Evolutionary conservation across 2,888 invertebrate genomes (phyloP), one percentile per base, ranked within the genome.

Genomic region (Tineola bisselliella): DNA sequence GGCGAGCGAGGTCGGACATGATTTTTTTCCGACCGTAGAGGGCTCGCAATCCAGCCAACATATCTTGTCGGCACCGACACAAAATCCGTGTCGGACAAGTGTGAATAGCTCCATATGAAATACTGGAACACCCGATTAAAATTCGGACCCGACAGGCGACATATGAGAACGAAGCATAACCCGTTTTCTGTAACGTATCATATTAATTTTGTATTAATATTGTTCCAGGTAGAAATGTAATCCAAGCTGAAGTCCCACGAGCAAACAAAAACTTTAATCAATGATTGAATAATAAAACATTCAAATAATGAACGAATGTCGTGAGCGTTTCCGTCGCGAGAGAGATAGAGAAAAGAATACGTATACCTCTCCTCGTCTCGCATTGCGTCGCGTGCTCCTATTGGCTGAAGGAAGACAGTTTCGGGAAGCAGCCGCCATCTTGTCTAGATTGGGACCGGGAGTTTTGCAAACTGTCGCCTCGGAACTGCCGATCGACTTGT

Each of bases 401-500:
- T 83, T 97, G 67, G 93, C 95, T 67, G 97, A 97, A 75, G 95
- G 95, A 8, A 87, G 93, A 30, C 96, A 96, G 81, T 96, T 94
- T 76, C 87, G 94, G n/a, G 97, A 97, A 74, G 96, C 96, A 6
- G 95, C 96, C 0, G 91, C 92, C 52, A 93, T 96, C 62, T 89
- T 97, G 64, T 90, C 93, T 54, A 89, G 94, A 52, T 86, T 97
- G 15, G 94, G 94, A 4, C 91, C 92, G 44, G 92, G 92, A 0
- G 95, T 95, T 2, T 88, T 97, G 66, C 92, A 92, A 64, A 90
- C 91, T 1, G 91, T 93, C 0, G 91, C 93, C 0, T 81, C 90
- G 0, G 96, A 96, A 65, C 86, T 97, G 65, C 97, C 97, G 0
- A 89, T 96, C 60, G 96, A 96, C 74, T 86, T 95, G 66, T 88